phyloP scores from a whole-genome alignment of 2,888 invertebrate genomes.

The Tipula helvola region DNA sequence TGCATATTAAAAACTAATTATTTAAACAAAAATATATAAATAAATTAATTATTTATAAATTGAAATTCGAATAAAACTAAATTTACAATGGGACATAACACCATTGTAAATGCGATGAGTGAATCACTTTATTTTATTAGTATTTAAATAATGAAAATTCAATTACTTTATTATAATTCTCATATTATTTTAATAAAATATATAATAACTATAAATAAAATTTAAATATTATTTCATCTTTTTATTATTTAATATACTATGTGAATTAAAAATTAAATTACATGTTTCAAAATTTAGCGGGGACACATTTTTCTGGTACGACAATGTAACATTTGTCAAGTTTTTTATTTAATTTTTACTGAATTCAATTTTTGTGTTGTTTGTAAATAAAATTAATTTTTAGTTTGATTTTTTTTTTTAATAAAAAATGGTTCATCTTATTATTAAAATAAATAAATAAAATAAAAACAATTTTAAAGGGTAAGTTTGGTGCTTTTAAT shows the following conservation, averaged over 20 bases:
- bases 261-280: background rate
- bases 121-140: background rate
- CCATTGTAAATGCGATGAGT: background rate
- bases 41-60: background rate
- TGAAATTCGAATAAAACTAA: background rate
- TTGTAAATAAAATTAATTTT: background rate
- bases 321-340: background rate
- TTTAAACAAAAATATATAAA: background rate
- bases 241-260: background rate
- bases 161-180: background rate
- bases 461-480: conserved; percentile 6
- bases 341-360: background rate
- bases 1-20: background rate
- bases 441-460: conserved; percentile 5
- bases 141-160: background rate
- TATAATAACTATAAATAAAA: background rate
- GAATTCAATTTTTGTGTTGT: background rate
- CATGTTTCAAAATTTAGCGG: background rate
- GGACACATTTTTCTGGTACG: background rate
- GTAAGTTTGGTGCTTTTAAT: conserved; percentile 11
- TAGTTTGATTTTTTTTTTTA: background rate
- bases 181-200: background rate
- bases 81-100: background rate
- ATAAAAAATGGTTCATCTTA: background rate
- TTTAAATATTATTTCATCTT: background rate